Conservation (phyloP, 2,797 vertebrate species). For the Euthynnus affinis region DNA sequence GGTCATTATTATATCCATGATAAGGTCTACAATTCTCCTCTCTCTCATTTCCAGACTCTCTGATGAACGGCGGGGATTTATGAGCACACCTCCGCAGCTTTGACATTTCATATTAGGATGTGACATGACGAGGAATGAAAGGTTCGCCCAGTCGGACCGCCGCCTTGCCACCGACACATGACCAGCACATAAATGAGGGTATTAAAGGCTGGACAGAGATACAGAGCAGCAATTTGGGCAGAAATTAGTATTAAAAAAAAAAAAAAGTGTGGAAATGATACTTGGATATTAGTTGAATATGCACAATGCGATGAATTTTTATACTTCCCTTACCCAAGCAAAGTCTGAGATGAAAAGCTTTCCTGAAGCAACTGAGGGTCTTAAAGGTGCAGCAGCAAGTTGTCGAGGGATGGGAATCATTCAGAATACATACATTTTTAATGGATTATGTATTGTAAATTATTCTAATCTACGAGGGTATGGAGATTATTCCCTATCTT, state of each 20-base stretch:
- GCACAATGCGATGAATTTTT: background rate
- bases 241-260: background rate
- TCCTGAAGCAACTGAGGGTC: too few species aligned
- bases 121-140: conserved; percentile 23
- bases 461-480: too few species aligned
- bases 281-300: background rate
- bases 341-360: too few species aligned
- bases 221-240: conserved; percentile 9
- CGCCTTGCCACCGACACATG: background rate
- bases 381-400: too few species aligned
- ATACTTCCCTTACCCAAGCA: background rate
- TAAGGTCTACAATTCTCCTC: background rate
- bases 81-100: conserved; percentile 21
- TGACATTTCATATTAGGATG: conserved; percentile 25
- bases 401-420: too few species aligned
- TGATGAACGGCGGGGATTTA: conserved; percentile 18
- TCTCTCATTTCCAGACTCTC: conserved; percentile 13
- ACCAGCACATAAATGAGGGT: conserved; percentile 30
- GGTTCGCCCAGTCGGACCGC: background rate
- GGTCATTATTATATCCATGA: conserved; percentile 5
- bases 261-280: background rate
- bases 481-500: too few species aligned
- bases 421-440: too few species aligned
- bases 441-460: too few species aligned
- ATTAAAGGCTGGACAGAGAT: background rate